Evolutionary conservation across 2,797 vertebrate species (phyloP).

Genomic region (Propithecus deckenii): DNA sequence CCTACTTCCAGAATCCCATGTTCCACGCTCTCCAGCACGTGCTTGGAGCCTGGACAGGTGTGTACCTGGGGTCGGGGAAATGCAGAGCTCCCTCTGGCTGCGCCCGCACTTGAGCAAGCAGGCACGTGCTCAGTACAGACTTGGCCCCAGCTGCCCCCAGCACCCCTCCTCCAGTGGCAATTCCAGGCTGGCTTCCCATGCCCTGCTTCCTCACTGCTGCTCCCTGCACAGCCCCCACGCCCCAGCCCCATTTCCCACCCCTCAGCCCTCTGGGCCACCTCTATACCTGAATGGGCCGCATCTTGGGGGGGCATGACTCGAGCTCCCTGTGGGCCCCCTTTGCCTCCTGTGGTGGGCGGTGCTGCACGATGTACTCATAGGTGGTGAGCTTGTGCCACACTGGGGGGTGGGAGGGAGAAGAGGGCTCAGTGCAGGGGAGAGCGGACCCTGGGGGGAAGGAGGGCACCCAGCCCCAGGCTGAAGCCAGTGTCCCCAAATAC

Average conservation of each 20-base stretch:
- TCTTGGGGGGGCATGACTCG: slow-evolving; percentile 76
- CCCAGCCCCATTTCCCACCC: not conserved
- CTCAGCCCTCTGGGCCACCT: not conserved
- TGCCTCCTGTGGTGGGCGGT: slow-evolving; percentile 90
- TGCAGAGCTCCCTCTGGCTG: not conserved
- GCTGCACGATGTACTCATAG: slow-evolving; percentile 95
- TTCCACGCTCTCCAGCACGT: not conserved
- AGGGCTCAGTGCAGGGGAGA: slow-evolving; percentile 60
- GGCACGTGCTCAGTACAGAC: not conserved
- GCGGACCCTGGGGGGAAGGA: not conserved
- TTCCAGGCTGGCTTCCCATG: not conserved
- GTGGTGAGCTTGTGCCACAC: slow-evolving; percentile 96
- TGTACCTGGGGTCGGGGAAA: not conserved
- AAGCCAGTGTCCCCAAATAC: slow-evolving; percentile 1
- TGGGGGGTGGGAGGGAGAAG: slow-evolving; percentile 70
- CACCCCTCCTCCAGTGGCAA: not conserved
- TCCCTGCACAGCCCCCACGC: not conserved
- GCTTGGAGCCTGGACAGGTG: not conserved
- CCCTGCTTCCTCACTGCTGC: not conserved
- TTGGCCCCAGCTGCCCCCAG: not conserved
- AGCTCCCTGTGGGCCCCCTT: slow-evolving; percentile 84
- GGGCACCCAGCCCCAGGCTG: not conserved
- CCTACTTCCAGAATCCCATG: not conserved
- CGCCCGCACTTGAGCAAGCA: not conserved
- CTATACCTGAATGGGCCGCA: slow-evolving; percentile 80